Evolutionary conservation across 2,113 vertebrate species (phyloP).

Genomic region (Dicaeum eximium): DNA sequence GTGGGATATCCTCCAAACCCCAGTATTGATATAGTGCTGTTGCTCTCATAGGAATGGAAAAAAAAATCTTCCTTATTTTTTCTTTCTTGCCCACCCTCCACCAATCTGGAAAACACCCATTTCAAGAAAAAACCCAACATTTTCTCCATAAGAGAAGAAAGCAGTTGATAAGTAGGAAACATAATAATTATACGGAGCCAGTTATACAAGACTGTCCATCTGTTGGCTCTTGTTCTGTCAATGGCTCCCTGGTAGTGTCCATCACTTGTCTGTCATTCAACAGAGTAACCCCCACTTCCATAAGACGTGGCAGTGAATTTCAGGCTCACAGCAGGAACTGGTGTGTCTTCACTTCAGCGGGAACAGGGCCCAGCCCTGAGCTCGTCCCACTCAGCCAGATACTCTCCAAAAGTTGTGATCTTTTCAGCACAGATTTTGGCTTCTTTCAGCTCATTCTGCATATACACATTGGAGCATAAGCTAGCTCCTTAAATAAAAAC

Average conservation of each 20-base stretch:
- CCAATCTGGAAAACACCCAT: not conserved
- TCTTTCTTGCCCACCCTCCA: not conserved
- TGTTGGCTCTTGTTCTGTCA: not conserved
- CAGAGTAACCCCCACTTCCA: not conserved
- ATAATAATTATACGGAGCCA: not conserved
- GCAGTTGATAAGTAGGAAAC: not conserved
- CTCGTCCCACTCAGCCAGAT: not conserved
- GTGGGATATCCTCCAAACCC: not conserved
- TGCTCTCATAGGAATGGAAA: not conserved
- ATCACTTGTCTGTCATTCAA: not conserved
- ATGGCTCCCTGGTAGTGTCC: not conserved
- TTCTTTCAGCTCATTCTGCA: constrained; percentile 36
- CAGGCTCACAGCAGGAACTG: not conserved
- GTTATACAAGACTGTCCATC: not conserved
- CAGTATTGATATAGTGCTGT: not conserved
- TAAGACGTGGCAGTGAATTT: not conserved
- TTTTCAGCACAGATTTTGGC: constrained; percentile 42
- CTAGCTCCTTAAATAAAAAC: constrained; percentile 63
- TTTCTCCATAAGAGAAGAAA: not conserved
- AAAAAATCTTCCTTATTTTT: not conserved
- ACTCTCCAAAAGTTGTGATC: constrained; percentile 12
- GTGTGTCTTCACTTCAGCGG: not conserved
- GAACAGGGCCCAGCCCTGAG: not conserved
- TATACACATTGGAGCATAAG: constrained; percentile 8
- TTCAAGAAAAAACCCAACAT: not conserved